A percentile compares a stretch with the other conserved stretches of the same genome.
Evolutionary conservation across 2,113 vertebrate species (phyloP).

Genomic region (Hirundichthys speculiger): DNA sequence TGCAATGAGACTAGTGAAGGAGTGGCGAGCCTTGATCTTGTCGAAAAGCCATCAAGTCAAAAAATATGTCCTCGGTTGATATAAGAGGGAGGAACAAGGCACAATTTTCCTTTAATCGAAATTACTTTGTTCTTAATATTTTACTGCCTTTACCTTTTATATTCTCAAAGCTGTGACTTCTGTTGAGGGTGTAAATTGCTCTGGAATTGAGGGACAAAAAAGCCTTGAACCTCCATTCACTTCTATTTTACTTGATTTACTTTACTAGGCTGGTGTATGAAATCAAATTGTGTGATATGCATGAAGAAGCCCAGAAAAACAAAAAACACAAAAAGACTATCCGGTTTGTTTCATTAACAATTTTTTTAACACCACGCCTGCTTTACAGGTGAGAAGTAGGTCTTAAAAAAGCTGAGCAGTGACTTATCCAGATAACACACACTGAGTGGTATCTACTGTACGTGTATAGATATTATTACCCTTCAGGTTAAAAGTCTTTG

Average conservation of each 20-base stretch:
- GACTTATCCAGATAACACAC: slow-evolving; percentile 24
- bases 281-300: slow-evolving; percentile 39
- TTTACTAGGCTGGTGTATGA: slow-evolving; percentile 24
- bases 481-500: slow-evolving; percentile 39
- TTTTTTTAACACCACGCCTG: slow-evolving; percentile 2
- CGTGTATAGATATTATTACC: slow-evolving; percentile 40
- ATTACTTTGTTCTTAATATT: slow-evolving; percentile 2
- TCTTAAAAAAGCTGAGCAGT: slow-evolving; percentile 18
- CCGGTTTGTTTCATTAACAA: slow-evolving; percentile 8
- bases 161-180: too few species aligned
- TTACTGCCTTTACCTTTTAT: too few species aligned
- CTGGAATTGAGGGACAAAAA: too few species aligned
- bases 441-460: slow-evolving; percentile 13
- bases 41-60: not conserved
- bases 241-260: slow-evolving; percentile 10
- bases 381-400: slow-evolving; percentile 30
- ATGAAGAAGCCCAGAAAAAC: slow-evolving; percentile 26
- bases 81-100: not conserved
- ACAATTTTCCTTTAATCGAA: not conserved
- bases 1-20: slow-evolving; percentile 22
- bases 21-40: slow-evolving; percentile 15
- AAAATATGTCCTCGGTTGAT: not conserved
- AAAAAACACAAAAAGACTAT: not conserved
- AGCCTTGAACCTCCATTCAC: too few species aligned
- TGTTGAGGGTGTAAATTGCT: too few species aligned